A percentile compares a stretch with the other conserved stretches of the same genome.
phyloP scores from a whole-genome alignment of 2,113 vertebrate genomes.

The Pithys albifrons region DNA sequence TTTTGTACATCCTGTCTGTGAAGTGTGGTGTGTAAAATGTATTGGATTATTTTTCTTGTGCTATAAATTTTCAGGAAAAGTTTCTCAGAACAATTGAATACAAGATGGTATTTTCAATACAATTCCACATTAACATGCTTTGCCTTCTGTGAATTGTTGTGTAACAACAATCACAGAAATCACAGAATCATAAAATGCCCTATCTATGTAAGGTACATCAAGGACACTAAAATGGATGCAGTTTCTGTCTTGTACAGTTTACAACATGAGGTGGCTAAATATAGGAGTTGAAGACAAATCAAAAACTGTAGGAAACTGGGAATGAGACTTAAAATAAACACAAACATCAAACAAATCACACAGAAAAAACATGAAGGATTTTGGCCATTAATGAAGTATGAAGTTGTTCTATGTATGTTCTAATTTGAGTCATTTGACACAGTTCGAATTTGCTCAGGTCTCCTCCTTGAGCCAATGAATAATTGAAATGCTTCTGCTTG shows the following conservation, averaged over 20 bases:
- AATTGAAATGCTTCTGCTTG: constrained; percentile 17
- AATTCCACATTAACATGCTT: background rate
- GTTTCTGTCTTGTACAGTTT: background rate
- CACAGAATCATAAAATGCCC: background rate
- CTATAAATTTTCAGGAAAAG: background rate
- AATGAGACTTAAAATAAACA: constrained; percentile 18
- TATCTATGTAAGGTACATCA: background rate
- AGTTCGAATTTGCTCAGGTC: constrained; percentile 2
- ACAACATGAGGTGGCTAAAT: background rate
- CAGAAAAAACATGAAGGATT: background rate
- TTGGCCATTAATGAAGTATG: constrained; percentile 15
- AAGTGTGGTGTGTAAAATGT: background rate
- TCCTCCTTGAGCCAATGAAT: background rate
- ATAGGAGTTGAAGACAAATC: background rate
- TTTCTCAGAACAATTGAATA: background rate
- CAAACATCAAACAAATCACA: background rate
- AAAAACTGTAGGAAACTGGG: background rate
- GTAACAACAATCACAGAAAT: background rate
- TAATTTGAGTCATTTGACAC: background rate
- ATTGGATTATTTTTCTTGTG: background rate
- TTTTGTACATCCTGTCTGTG: background rate
- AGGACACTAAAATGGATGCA: background rate
- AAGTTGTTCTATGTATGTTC: background rate
- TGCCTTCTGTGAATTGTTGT: background rate
- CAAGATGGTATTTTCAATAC: background rate